Conservation (phyloP, 2,113 vertebrate genomes). For the Zapornia atra region DNA sequence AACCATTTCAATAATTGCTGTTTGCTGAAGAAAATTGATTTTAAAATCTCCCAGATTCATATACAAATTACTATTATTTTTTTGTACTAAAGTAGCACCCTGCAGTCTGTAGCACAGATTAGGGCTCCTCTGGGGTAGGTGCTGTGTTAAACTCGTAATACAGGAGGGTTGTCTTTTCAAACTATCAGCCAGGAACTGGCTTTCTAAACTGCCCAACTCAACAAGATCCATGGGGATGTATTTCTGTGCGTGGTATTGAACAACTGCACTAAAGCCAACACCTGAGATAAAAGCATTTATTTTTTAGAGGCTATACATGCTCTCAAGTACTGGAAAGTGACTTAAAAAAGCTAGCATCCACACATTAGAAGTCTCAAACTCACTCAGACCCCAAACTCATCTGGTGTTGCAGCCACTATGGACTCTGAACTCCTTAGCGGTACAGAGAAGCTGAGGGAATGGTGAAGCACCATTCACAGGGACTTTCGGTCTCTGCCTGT, state of each 20-base stretch:
- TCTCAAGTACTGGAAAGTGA: background rate
- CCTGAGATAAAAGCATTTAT: background rate
- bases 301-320: background rate
- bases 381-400: background rate
- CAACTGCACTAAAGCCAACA: background rate
- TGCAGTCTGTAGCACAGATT: background rate
- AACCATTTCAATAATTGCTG: constrained; percentile 12
- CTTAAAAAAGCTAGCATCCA: background rate
- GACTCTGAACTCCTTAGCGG: background rate
- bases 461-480: background rate
- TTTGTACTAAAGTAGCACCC: background rate
- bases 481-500: background rate
- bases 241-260: background rate
- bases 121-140: background rate
- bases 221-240: background rate
- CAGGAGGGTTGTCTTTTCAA: background rate
- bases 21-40: constrained; percentile 43
- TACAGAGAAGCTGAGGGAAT: background rate
- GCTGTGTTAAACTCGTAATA: background rate
- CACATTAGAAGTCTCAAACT: background rate
- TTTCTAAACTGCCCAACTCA: background rate
- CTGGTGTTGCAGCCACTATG: background rate
- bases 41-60: constrained; percentile 8
- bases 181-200: background rate
- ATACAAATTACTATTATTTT: background rate